Evolutionary conservation across 2,113 vertebrate genomes (phyloP), one percentile per base, ranked within the genome.

Genomic region (Pelvicachromis taeniatus): DNA sequence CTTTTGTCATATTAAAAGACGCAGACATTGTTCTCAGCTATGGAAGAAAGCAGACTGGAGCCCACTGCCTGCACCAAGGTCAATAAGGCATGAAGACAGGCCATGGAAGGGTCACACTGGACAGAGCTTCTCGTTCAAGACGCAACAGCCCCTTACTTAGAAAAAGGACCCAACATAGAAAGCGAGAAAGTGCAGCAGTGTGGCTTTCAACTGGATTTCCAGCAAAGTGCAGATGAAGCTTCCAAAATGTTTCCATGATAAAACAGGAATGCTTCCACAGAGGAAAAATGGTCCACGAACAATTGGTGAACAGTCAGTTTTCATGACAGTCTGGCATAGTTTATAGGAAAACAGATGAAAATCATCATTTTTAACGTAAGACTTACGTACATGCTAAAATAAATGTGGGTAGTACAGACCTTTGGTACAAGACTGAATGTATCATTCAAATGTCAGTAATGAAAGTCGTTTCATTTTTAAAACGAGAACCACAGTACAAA

Each of bases 141-240:
- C 77, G 84, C 88, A 90, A 78, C 85, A 77, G 59, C 29, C 21
- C 68, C 21, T 73, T 80, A 78, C 8, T 42, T 68, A 79, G 45
- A 5, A 45, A 14, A 63, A 58, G 54, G 48, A 40, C n/a, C 70
- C 63, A 85, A 84, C 31, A 48, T 12, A 81, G 88, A 89, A 85
- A 85, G 83, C 4, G 2, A 73, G 77, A 50, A 17, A 79, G 81
- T 38, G 83, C 87, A 84, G 82, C 78, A 63, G 77, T 78, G 56
- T 9, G 12, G 48, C 26, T 31, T 88, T 88, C 84, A 77, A 81
- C 82, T 61, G 88, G 31, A 31, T 86, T 93, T 92, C 89, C 65
- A 86, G 42, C 4, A 13, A 83, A 52, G 58, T 14, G 17, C 42
- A 9, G n/a, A 55, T 83, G 55, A 87, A 70, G 83, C 85, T 84